Evolutionary conservation across 2,797 vertebrate genomes (phyloP).

Genomic region (Poecilia velifera): DNA sequence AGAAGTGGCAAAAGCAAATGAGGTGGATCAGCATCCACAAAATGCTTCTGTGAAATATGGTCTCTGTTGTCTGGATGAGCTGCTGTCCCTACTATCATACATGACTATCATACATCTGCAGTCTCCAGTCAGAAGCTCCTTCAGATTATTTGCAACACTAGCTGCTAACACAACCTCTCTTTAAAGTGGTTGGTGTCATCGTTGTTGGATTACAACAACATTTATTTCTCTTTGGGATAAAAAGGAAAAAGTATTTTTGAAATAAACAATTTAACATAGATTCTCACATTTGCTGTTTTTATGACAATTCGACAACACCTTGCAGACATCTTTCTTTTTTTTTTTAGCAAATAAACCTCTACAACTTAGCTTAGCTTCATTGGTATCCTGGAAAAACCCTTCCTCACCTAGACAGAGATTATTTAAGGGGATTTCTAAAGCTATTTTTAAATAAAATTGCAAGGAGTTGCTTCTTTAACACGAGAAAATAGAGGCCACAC

Average conservation of each 20-base stretch:
- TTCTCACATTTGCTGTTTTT: background rate
- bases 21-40: background rate
- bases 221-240: background rate
- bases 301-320: background rate
- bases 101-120: background rate
- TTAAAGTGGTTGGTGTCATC: background rate
- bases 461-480: background rate
- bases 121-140: background rate
- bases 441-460: background rate
- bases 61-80: background rate
- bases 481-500: background rate
- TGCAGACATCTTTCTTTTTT: background rate
- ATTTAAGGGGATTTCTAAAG: background rate
- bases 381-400: background rate
- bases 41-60: background rate
- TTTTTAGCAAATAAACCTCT: background rate
- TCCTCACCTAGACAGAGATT: background rate
- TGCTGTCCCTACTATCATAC: background rate
- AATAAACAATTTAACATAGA: background rate
- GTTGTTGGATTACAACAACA: background rate
- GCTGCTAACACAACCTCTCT: background rate
- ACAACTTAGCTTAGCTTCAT: background rate
- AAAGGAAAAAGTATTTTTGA: background rate
- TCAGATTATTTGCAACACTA: background rate
- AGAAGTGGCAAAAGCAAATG: background rate